phyloP scores from a whole-genome alignment of 2,113 vertebrate species.

The Lota lota region DNA sequence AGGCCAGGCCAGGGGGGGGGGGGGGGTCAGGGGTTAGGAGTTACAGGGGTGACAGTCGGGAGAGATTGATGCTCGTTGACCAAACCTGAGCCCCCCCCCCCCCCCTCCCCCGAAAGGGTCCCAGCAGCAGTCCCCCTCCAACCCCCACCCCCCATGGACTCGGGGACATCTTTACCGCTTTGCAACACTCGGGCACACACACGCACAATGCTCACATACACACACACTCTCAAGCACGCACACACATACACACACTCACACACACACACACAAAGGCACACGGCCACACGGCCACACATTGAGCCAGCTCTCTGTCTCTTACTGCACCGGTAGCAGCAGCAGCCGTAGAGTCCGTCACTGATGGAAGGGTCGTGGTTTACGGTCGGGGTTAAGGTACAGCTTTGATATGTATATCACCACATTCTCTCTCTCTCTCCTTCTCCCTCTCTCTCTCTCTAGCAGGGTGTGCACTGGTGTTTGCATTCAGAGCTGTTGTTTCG shows the following conservation, averaged over 20 bases:
- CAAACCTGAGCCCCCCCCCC: slow-evolving; percentile 64
- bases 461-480: slow-evolving; percentile 34
- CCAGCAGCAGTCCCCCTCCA: neutral
- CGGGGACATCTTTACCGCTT: slow-evolving; percentile 12
- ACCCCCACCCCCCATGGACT: slow-evolving; percentile 48
- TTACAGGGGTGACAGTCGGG: slow-evolving; percentile 60
- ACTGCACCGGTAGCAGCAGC: neutral
- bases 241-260: neutral
- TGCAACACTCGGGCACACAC: slow-evolving; percentile 24
- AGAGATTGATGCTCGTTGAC: slow-evolving; percentile 70
- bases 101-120: slow-evolving; percentile 4
- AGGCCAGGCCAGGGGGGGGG: slow-evolving; percentile 52
- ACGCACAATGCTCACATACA: slow-evolving; percentile 16
- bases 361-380: neutral
- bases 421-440: slow-evolving; percentile 10
- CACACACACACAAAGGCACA: neutral
- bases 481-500: slow-evolving; percentile 14
- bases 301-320: neutral
- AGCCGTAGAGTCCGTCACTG: neutral
- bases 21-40: slow-evolving; percentile 67
- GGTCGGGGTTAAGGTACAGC: neutral
- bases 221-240: neutral
- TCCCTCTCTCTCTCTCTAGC: no score
- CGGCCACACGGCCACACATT: neutral
- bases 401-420: slow-evolving; percentile 63